phyloP scores from a whole-genome alignment of 1,140 invertebrate species.

The Choristoneura fumiferana region DNA sequence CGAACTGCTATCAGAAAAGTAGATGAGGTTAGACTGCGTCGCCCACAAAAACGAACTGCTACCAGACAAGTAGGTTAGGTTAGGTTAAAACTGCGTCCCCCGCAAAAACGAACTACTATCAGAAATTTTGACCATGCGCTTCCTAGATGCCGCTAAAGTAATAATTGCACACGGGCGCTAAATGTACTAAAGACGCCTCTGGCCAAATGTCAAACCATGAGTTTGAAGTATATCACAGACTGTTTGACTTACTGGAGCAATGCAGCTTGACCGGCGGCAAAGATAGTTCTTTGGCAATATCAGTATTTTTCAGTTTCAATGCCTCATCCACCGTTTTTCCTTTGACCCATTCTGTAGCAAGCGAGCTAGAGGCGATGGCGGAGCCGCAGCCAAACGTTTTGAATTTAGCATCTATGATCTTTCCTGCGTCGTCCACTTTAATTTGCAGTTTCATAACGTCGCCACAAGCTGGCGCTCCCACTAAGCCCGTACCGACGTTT shows the following conservation, averaged over 20 bases:
- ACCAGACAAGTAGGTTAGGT: no score
- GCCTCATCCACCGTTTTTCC: constrained; percentile 98
- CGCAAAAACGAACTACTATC: no score
- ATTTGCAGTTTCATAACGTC: constrained; percentile 99
- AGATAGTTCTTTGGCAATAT: constrained; percentile 98
- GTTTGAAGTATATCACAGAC: no score
- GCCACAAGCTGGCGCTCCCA: constrained; percentile 99
- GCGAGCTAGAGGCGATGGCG: constrained; percentile 98
- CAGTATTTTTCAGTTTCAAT: constrained; percentile 95
- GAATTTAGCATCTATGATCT: constrained; percentile 99
- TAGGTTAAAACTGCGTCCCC: no score
- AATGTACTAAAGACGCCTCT: no score
- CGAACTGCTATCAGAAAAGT: no score
- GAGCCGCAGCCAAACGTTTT: constrained; percentile 99
- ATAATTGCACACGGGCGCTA: no score
- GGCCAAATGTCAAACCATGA: no score
- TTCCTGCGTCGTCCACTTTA: constrained; percentile 97
- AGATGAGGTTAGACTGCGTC: no score
- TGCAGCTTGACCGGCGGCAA: constrained; percentile 99
- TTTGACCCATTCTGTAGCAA: constrained; percentile 99
- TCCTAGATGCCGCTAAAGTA: no score
- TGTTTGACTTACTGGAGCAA: constrained; percentile 98
- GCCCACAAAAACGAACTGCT: no score
- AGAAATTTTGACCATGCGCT: no score
- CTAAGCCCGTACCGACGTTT: constrained; percentile 97